Evolutionary conservation across 2,797 vertebrate genomes (phyloP).

Genomic region (Neomorphus geoffroyi): DNA sequence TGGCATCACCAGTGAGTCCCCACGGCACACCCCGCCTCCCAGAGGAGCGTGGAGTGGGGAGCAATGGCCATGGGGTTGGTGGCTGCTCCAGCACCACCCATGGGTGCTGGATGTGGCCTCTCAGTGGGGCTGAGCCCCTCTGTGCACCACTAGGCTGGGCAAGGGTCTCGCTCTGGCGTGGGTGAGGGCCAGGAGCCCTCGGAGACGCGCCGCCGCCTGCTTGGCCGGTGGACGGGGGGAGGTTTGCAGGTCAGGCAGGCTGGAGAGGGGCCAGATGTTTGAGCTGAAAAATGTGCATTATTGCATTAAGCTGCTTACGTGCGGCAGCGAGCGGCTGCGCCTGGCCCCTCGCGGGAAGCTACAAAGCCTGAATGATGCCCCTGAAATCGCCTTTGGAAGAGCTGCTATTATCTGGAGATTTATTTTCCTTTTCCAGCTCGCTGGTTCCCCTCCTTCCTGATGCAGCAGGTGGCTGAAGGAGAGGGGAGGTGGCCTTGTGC

Average conservation of each 20-base stretch:
- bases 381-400: slow-evolving; percentile 36
- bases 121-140: background rate
- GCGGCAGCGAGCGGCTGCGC: background rate
- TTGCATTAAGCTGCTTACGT: background rate
- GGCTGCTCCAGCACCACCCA: no score
- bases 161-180: no score
- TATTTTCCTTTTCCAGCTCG: slow-evolving; percentile 21
- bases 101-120: fast-evolving
- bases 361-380: background rate
- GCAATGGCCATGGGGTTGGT: fast-evolving
- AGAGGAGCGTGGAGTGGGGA: fast-evolving
- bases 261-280: background rate
- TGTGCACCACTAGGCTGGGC: fast-evolving
- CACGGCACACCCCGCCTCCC: fast-evolving
- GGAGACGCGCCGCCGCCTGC: fast-evolving
- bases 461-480: fast-evolving
- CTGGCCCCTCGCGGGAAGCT: background rate
- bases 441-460: background rate
- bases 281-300: background rate
- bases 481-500: background rate
- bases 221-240: fast-evolving
- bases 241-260: background rate
- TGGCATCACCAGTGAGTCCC: background rate
- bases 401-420: slow-evolving; percentile 14
- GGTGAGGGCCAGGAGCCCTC: background rate